A percentile compares a stretch with the other conserved stretches of the same genome.
Evolutionary conservation across 2,888 invertebrate species (phyloP).

Genomic region (Ferrisia virgata): DNA sequence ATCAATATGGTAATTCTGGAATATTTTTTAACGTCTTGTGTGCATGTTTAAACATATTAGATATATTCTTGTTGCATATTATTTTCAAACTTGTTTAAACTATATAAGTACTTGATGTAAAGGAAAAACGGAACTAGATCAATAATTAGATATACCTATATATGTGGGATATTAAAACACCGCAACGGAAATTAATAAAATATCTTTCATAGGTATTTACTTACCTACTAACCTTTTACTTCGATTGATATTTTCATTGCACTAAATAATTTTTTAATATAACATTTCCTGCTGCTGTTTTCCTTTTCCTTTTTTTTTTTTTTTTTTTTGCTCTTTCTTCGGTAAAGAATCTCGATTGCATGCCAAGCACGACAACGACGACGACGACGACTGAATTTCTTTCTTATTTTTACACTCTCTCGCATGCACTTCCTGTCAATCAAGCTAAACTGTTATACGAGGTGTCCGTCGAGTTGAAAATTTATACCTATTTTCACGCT

Average conservation of each 20-base stretch:
- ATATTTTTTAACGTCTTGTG: not conserved
- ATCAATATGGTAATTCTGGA: not conserved
- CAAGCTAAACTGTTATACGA: not conserved
- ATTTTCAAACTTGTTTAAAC: not conserved
- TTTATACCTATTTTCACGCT: not conserved
- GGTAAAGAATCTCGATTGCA: not conserved
- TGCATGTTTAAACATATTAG: not conserved
- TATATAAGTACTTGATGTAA: not conserved
- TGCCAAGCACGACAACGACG: constrained; percentile 2
- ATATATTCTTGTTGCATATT: not conserved
- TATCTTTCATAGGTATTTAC: not conserved
- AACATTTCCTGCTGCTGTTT: not conserved
- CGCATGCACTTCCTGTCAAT: not conserved
- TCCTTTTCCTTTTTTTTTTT: not conserved
- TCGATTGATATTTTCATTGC: not conserved
- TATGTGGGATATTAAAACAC: not conserved
- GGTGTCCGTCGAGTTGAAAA: not conserved
- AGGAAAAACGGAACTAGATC: not conserved
- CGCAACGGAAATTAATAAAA: not conserved
- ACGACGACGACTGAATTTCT: constrained; percentile 22
- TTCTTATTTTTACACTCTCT: not conserved
- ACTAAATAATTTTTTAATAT: not conserved
- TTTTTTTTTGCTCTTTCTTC: not conserved
- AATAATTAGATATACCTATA: too few species aligned
- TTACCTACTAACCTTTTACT: not conserved